Percentiles rank a stretch among this genome's conserved stretches.
phyloP scores from a whole-genome alignment of 2,888 invertebrate genomes.

The Nudaria mundana region DNA sequence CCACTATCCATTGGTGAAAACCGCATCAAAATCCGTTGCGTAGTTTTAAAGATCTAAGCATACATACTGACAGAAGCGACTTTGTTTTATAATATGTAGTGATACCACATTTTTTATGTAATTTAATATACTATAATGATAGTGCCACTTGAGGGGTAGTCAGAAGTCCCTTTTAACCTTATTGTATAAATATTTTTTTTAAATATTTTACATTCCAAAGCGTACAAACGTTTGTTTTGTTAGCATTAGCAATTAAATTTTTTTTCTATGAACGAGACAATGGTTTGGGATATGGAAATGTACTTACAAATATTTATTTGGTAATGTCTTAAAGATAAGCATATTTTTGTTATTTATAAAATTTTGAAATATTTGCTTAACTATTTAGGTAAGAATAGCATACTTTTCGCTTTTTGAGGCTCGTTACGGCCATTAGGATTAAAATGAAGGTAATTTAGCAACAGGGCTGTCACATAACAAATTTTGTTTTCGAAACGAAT shows the following conservation, averaged over 20 bases:
- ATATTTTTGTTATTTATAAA: conserved; percentile 29
- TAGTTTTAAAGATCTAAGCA: too few species aligned
- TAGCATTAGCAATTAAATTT: conserved; percentile 13
- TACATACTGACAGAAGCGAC: too few species aligned
- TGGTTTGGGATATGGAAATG: conserved; percentile 37
- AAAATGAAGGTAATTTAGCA: conserved; percentile 2
- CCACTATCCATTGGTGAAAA: too few species aligned
- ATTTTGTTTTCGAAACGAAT: too few species aligned
- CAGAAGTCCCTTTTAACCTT: neutral
- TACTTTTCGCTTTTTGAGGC: conserved; percentile 25
- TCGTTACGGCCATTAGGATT: conserved; percentile 22
- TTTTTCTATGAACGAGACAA: conserved; percentile 23
- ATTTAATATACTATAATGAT: too few species aligned
- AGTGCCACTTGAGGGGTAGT: neutral
- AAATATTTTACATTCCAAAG: conserved; percentile 30
- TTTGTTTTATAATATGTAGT: too few species aligned
- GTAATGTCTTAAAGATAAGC: conserved; percentile 17
- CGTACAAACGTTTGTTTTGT: conserved; percentile 20
- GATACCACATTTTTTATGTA: too few species aligned
- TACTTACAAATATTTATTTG: conserved; percentile 36
- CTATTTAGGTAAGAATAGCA: conserved; percentile 28
- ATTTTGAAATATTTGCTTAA: conserved; percentile 36
- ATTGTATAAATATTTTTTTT: neutral
- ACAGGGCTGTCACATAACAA: conserved; percentile 25
- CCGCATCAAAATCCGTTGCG: too few species aligned